phyloP scores from a whole-genome alignment of 2,113 vertebrate genomes.

The Micromys minutus region DNA sequence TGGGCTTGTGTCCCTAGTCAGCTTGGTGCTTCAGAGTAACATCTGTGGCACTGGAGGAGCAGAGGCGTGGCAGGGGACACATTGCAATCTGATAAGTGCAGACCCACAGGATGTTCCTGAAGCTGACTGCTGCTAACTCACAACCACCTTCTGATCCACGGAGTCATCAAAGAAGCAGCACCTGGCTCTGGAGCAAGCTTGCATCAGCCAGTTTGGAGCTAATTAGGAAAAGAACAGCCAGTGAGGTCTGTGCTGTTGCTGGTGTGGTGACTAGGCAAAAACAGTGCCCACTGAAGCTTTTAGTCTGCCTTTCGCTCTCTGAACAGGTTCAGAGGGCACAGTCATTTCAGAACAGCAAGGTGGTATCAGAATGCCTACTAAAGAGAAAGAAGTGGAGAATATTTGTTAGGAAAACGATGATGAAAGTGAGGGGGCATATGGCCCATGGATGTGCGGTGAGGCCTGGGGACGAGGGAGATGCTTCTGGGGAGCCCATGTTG shows the following conservation, averaged over 20 bases:
- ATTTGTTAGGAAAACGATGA: no score
- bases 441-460: no score
- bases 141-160: not conserved
- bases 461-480: no score
- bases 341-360: not conserved
- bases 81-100: not conserved
- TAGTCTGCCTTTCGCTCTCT: not conserved
- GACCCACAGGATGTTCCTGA: not conserved
- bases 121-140: not conserved
- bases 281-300: slow-evolving; percentile 29
- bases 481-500: no score
- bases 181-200: not conserved
- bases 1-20: not conserved
- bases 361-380: not conserved
- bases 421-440: no score
- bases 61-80: not conserved
- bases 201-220: slow-evolving; percentile 6
- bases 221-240: slow-evolving; percentile 21
- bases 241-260: slow-evolving; percentile 2
- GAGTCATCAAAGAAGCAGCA: slow-evolving; percentile 36
- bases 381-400: not conserved
- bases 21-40: not conserved
- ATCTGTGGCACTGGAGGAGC: not conserved
- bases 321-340: slow-evolving; percentile 22
- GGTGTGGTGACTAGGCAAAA: not conserved